Conservation (phyloP, 2,797 vertebrate species). For the Hozukius guyotensis region DNA sequence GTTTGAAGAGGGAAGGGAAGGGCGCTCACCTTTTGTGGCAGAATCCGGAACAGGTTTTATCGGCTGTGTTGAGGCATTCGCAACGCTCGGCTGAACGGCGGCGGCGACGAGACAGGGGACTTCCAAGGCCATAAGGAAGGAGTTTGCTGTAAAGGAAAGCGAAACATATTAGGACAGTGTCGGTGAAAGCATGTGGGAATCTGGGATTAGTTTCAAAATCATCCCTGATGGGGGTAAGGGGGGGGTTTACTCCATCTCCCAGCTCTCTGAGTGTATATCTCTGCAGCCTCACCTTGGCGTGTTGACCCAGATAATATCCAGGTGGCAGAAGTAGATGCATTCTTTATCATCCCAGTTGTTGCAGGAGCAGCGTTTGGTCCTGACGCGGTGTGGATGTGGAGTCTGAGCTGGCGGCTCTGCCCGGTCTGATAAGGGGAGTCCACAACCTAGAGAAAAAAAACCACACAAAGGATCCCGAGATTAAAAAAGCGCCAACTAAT, state of each 20-base stretch:
- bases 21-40: constrained; percentile 82
- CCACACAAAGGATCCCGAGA: constrained; percentile 19
- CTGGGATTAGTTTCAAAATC: not conserved
- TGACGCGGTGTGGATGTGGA: constrained; percentile 54
- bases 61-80: constrained; percentile 77
- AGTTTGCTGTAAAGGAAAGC: constrained; percentile 74
- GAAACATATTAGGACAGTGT: not conserved
- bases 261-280: not conserved
- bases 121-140: constrained; percentile 91
- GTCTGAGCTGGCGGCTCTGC: constrained; percentile 6
- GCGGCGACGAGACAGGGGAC: constrained; percentile 82
- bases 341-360: constrained; percentile 93
- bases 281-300: constrained; percentile 88
- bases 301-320: constrained; percentile 98
- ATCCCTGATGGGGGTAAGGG: not conserved
- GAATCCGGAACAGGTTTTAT: constrained; percentile 85
- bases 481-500: constrained; percentile 35
- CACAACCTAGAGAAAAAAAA: constrained; percentile 74
- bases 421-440: constrained; percentile 68
- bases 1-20: not conserved
- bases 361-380: constrained; percentile 93
- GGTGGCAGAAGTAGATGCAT: constrained; percentile 96
- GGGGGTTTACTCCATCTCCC: too few species aligned
- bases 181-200: not conserved
- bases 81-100: constrained; percentile 87